Conservation (phyloP, 2,888 invertebrate genomes). For the Zeuzera pyrina region DNA sequence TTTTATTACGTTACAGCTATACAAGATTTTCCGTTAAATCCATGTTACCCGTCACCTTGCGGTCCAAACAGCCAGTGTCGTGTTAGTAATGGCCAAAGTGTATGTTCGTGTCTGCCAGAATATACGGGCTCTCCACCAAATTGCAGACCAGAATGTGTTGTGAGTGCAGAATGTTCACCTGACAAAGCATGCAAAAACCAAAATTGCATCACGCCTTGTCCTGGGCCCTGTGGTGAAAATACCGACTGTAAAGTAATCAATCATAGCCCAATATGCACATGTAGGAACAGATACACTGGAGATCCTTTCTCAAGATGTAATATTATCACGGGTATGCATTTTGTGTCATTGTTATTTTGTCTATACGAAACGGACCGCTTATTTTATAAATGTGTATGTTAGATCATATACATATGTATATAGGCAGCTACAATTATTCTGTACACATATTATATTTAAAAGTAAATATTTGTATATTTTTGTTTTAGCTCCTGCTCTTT, state of each 20-base stretch:
- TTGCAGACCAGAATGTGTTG: constrained; percentile 82
- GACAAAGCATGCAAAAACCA: constrained; percentile 78
- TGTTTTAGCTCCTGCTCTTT: constrained; percentile 33
- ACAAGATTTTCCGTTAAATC: constrained; percentile 47
- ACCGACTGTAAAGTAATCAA: constrained; percentile 81
- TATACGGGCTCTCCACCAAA: constrained; percentile 79
- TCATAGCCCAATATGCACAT: constrained; percentile 81
- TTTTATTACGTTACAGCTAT: constrained; percentile 28
- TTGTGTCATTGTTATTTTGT: not conserved
- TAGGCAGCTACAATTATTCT: not conserved
- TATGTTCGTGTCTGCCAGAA: constrained; percentile 80
- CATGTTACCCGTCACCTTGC: constrained; percentile 76
- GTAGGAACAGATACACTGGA: constrained; percentile 72
- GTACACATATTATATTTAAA: not conserved
- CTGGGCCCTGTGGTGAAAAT: constrained; percentile 80
- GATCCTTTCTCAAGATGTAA: constrained; percentile 79
- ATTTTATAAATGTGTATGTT: not conserved
- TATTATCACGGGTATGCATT: constrained; percentile 49
- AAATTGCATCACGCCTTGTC: constrained; percentile 81
- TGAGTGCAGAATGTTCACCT: constrained; percentile 77
- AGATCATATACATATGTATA: not conserved
- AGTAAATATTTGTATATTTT: too few relatives aligned
- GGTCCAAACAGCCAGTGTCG: constrained; percentile 76
- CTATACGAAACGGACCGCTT: not conserved
- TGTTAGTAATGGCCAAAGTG: constrained; percentile 72